These are phyloP conservation scores for Gymnoscopelus braueri DNA, from an alignment of 2,797 vertebrate species.

Conservation along the genomic window DNA sequence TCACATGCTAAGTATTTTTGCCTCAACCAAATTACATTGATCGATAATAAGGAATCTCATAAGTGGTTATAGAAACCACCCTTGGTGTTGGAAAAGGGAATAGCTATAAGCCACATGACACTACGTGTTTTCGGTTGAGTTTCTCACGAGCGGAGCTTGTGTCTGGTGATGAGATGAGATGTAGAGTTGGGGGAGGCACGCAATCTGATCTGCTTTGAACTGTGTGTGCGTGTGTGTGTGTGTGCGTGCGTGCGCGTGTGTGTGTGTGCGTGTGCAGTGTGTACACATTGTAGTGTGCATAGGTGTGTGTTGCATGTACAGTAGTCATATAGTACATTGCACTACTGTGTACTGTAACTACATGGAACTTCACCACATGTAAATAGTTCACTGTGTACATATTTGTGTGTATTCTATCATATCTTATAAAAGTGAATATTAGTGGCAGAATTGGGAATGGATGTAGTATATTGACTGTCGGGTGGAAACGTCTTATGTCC, in stretches of 20 bases:
- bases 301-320: no score
- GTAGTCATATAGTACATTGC: no score
- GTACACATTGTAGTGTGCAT: no score
- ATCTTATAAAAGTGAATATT: no score
- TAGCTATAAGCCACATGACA: conserved; percentile 14
- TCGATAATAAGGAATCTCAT: conserved; percentile 48
- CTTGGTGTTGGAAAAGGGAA: conserved; percentile 33
- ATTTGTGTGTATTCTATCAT: no score
- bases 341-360: no score
- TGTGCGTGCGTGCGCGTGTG: background rate
- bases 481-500: no score
- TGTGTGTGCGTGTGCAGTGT: no score
- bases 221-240: background rate
- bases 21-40: conserved; percentile 44
- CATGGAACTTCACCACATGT: no score
- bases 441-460: no score
- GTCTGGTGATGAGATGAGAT: conserved; percentile 16
- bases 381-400: no score
- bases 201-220: background rate
- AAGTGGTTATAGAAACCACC: conserved; percentile 44
- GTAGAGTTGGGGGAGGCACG: background rate
- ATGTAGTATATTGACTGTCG: no score
- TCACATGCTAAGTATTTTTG: conserved; percentile 50
- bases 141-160: conserved; percentile 15
- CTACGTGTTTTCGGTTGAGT: conserved; percentile 39